Evolutionary conservation across 2,888 invertebrate genomes (phyloP).

Genomic region (Tinea semifulvella): DNA sequence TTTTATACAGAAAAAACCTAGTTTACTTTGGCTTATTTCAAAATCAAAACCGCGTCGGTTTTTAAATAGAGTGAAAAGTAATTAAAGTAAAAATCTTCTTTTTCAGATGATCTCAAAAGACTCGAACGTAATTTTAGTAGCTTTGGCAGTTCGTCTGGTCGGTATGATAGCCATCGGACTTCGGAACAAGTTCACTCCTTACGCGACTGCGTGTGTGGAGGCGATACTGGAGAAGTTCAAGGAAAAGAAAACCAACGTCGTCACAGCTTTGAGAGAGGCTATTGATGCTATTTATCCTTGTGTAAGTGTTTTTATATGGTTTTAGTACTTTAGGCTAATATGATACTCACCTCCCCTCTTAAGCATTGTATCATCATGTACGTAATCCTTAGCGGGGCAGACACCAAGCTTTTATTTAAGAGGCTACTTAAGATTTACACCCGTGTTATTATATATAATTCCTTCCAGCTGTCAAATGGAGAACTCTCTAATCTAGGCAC

Average conservation of each 20-base stretch:
- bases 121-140: slow-evolving; percentile 92
- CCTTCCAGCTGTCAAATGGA: too few relatives aligned
- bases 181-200: slow-evolving; percentile 86
- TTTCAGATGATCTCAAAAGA: slow-evolving; percentile 89
- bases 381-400: too few relatives aligned
- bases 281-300: slow-evolving; percentile 87
- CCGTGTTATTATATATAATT: too few relatives aligned
- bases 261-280: slow-evolving; percentile 85
- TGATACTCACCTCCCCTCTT: too few relatives aligned
- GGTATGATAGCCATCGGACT: slow-evolving; percentile 85
- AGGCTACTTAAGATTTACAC: too few relatives aligned
- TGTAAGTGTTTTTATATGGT: slow-evolving; percentile 67
- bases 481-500: too few relatives aligned
- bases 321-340: neutral
- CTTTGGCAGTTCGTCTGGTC: slow-evolving; percentile 84
- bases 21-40: too few relatives aligned
- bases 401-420: too few relatives aligned
- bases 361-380: too few relatives aligned
- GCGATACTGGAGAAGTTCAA: slow-evolving; percentile 94
- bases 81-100: neutral
- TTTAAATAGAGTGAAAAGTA: too few relatives aligned
- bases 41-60: too few relatives aligned
- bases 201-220: slow-evolving; percentile 79
- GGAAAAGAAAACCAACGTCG: slow-evolving; percentile 94
- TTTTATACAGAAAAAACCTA: too few relatives aligned